Conservation (phyloP, 2,888 invertebrate genomes). For the Crocallis elinguaria region DNA sequence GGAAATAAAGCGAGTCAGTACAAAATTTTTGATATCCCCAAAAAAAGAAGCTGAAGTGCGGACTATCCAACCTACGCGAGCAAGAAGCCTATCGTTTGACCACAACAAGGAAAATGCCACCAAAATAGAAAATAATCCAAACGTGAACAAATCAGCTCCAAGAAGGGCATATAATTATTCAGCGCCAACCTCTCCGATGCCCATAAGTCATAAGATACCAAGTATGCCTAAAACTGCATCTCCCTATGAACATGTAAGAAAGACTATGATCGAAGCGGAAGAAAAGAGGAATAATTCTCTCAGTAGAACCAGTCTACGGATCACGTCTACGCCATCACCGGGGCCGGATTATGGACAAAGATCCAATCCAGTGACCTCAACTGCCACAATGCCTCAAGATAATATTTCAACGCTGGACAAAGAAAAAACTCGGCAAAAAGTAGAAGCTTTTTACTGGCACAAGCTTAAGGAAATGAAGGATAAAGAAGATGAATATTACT, state of each 20-base stretch:
- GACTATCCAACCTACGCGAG: slow-evolving; percentile 73
- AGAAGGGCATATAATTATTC: slow-evolving; percentile 74
- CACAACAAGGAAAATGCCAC: slow-evolving; percentile 45
- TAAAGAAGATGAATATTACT: slow-evolving; percentile 84
- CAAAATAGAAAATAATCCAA: slow-evolving; percentile 28
- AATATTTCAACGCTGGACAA: slow-evolving; percentile 60
- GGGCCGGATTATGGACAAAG: slow-evolving; percentile 40
- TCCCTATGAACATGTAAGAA: slow-evolving; percentile 72
- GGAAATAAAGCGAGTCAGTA: slow-evolving; percentile 78
- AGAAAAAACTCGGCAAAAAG: slow-evolving; percentile 83
- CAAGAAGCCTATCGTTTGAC: slow-evolving; percentile 72
- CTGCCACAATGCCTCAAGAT: slow-evolving; percentile 31
- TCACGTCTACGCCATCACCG: slow-evolving; percentile 56
- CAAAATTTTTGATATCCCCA: slow-evolving; percentile 75
- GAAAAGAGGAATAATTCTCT: slow-evolving; percentile 65
- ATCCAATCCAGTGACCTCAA: slow-evolving; percentile 39
- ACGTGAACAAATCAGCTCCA: slow-evolving; percentile 33
- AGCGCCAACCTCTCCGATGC: slow-evolving; percentile 76
- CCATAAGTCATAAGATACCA: slow-evolving; percentile 66
- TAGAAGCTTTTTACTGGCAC: slow-evolving; percentile 89
- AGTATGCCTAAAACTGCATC: slow-evolving; percentile 75
- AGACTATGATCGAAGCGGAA: slow-evolving; percentile 71
- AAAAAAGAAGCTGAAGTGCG: slow-evolving; percentile 79
- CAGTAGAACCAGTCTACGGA: slow-evolving; percentile 51
- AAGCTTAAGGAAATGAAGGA: slow-evolving; percentile 87